Percentiles rank a stretch among this genome's conserved stretches.
phyloP scores from a whole-genome alignment of 2,113 vertebrate species.

The Ancistrus triradiatus region DNA sequence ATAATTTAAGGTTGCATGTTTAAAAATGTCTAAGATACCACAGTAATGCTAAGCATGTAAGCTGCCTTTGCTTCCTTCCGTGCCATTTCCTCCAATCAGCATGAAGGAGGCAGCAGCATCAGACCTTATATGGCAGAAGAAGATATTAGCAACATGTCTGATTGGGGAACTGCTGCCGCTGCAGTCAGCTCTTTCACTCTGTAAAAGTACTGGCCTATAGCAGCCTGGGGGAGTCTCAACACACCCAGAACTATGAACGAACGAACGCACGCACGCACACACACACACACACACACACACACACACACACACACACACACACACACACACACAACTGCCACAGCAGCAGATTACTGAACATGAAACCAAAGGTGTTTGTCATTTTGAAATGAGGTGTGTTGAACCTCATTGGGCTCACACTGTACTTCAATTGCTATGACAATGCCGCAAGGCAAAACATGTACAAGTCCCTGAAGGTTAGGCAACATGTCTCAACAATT shows the following conservation, averaged over 20 bases:
- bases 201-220: slow-evolving; percentile 12
- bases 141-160: slow-evolving; percentile 54
- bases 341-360: background rate
- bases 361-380: slow-evolving; percentile 3
- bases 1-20: too few species aligned
- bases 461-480: background rate
- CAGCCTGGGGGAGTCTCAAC: slow-evolving; percentile 13
- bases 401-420: background rate
- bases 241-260: slow-evolving; percentile 8
- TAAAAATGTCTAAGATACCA: background rate
- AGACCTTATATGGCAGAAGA: slow-evolving; percentile 72
- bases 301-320: background rate
- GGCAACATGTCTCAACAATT: slow-evolving; percentile 22
- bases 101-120: slow-evolving; percentile 53
- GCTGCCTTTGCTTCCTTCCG: slow-evolving; percentile 38
- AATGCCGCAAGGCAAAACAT: background rate
- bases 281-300: background rate
- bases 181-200: slow-evolving; percentile 27
- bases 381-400: background rate
- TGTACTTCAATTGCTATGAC: background rate
- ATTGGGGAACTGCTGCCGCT: slow-evolving; percentile 42
- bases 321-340: background rate
- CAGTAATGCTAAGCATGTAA: slow-evolving; percentile 9
- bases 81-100: slow-evolving; percentile 37
- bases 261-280: too few species aligned